Evolutionary conservation across 1,140 invertebrate species (phyloP), one percentile per base, ranked within the genome.

Genomic region (Stegodyphus mimosarum): DNA sequence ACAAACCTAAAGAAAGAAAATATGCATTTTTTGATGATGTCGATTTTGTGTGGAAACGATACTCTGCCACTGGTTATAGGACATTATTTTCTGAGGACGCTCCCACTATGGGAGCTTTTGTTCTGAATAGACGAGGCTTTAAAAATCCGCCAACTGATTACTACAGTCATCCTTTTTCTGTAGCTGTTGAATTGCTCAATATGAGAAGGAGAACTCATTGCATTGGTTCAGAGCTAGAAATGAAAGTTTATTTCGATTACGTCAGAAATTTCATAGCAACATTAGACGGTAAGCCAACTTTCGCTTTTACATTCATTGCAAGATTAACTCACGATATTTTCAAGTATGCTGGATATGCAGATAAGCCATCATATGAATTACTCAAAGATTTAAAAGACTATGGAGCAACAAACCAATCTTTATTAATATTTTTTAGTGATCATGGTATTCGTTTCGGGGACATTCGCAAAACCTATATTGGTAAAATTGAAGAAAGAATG

Each of bases 381-480:
- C 88, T 88, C 18, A 74, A 63, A n/a, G 70, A 86, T 15, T 80
- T 92, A 17, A 80, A 89, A 49, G 87, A 88, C 5, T 51, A 50
- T 69, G 87, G 81, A 13, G 75, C 87, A 49, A 88, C 92, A 3
- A 90, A 92, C 66, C 90, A 92, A 87, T 93, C 93, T 0, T 89
- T 93, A 0, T 90, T 98, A 0, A 92, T 98, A 48, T 93, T 98
- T 33, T 92, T 97, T 87, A 97, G 96, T 88, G 98, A 99, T 90
- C 98, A 99, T 90, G 98, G 98, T 0, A 94, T 97, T 88, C 91
- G 98, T 55, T 98, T 95, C 91, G 97, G 97, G 5, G 91, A 92
- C 5, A 94, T 97, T n/a, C 90, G 95, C 18, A 90, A 93, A 88
- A 98, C 97, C 0, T 94, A 95, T 89, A 93, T 92, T 78, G 97